Conservation (phyloP, 2,797 vertebrate genomes). For the Fistularia tabacaria region DNA sequence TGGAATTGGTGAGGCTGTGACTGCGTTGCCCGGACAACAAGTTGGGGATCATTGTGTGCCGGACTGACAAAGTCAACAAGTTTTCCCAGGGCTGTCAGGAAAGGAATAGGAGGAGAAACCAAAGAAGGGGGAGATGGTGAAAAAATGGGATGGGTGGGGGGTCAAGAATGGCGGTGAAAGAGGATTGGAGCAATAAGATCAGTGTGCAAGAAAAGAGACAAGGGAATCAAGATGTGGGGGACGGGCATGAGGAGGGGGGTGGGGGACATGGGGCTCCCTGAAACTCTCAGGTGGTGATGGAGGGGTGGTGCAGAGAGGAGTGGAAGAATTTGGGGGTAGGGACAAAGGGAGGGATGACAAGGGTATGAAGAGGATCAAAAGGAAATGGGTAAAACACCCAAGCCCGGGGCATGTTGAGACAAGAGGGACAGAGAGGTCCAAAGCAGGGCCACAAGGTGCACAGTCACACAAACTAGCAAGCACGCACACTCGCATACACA, state of each 20-base stretch:
- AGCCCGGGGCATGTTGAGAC: constrained; percentile 29
- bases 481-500: constrained; percentile 5
- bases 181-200: constrained; percentile 61
- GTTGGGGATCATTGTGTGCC: constrained; percentile 59
- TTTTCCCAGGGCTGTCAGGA: constrained; percentile 77
- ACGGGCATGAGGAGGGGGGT: constrained; percentile 10
- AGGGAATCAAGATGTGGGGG: constrained; percentile 19
- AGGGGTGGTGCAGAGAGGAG: constrained; percentile 25
- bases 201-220: constrained; percentile 34
- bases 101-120: constrained; percentile 40
- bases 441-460: constrained; percentile 20
- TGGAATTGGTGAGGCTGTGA: constrained; percentile 61
- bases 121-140: constrained; percentile 8
- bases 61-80: constrained; percentile 63
- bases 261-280: constrained; percentile 12
- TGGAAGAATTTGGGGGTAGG: constrained; percentile 29
- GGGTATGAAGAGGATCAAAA: constrained; percentile 39
- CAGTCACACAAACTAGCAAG: constrained; percentile 10
- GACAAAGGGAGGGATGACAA: constrained; percentile 18
- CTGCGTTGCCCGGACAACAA: constrained; percentile 70
- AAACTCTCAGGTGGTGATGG: constrained; percentile 39
- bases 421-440: constrained; percentile 19
- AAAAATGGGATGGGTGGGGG: too few relatives aligned
- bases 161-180: constrained; percentile 37
- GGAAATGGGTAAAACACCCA: constrained; percentile 24